Evolutionary conservation across 2,797 vertebrate genomes (phyloP).

Genomic region (Sebastes cheni): DNA sequence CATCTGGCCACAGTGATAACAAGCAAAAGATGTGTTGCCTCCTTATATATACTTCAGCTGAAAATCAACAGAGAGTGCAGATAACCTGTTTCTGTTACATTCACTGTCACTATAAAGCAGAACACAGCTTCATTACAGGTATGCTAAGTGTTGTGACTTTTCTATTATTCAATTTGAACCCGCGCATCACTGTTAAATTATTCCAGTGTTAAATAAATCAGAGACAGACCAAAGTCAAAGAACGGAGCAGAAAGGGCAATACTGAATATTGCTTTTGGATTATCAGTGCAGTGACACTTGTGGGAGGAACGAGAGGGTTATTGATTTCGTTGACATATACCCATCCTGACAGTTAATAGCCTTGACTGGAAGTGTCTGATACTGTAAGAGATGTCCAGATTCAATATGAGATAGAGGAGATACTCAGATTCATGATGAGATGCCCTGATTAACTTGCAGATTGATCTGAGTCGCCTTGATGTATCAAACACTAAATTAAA

Average conservation of each 20-base stretch:
- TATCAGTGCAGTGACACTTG: background rate
- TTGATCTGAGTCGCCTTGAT: constrained; percentile 25
- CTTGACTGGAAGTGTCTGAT: constrained; percentile 14
- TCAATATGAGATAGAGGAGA: background rate
- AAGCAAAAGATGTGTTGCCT: background rate
- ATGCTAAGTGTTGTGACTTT: background rate
- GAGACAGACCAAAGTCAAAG: background rate
- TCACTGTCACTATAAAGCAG: background rate
- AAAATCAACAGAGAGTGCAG: constrained; percentile 8
- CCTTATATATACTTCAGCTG: background rate
- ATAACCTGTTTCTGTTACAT: background rate
- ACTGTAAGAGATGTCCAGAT: constrained; percentile 9
- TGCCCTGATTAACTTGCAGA: constrained; percentile 30
- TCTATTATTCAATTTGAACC: background rate
- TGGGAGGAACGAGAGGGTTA: background rate
- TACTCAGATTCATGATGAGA: constrained; percentile 25
- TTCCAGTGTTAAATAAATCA: background rate
- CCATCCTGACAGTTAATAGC: background rate
- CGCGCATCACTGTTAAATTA: background rate
- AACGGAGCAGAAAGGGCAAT: background rate
- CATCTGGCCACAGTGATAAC: constrained; percentile 65
- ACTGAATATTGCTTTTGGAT: background rate
- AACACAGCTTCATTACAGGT: background rate
- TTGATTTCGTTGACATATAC: constrained; percentile 6
- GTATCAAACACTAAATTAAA: constrained; percentile 33